Base-by-base conservation (phyloP, 2,888 invertebrate genomes). In the Habroteleia sp. region DNA sequence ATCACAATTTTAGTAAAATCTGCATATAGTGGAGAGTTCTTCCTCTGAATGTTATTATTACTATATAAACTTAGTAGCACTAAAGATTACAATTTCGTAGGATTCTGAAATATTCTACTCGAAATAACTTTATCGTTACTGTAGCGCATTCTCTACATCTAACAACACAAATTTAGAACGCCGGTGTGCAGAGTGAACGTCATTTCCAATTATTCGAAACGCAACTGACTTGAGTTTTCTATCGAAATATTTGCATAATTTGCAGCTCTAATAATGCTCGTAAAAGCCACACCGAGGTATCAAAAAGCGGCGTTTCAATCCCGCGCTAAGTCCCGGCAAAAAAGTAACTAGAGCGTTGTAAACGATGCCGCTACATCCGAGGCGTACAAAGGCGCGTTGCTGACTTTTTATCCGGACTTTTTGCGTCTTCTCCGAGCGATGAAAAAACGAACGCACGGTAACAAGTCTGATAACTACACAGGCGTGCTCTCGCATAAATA, bases 261-360 rank as follows among this genome's bases (percentile, higher is more conserved):
- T 11, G n/a, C 17, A 13, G 11, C 16, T 16, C 17, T 29, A 39
- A 39, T 52, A 37, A 14, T 7, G 14, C 20, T 20, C 20, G 8
- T 56, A 31, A 56, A 56, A 23, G 7, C 6, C 11, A 13, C 39
- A 11, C 27, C 27, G 54, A 5, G 27, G 23, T 42, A 13, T 20
- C 42, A 23, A 44, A 27, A 27, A 11, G 14, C 10, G 14, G 35
- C 13, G 23, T 17, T 37, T 20, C 4, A 41, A 41, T 25, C 23
- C 42, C n/a, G 29, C 17, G 13, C 14, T 17, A 33, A 13, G 25
- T 31, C 16, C 4, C 2, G 8, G 17, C 41, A 63, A 52, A 44
- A 66, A 46, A 29, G 54, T 66, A 66, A 66, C 65, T 66, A 46
- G 66, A 66, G 66, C 46, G 66, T 52, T 63, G 63, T 63, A 63